Conservation (phyloP, 2,113 vertebrate species). For the Ceyx margarethae region DNA sequence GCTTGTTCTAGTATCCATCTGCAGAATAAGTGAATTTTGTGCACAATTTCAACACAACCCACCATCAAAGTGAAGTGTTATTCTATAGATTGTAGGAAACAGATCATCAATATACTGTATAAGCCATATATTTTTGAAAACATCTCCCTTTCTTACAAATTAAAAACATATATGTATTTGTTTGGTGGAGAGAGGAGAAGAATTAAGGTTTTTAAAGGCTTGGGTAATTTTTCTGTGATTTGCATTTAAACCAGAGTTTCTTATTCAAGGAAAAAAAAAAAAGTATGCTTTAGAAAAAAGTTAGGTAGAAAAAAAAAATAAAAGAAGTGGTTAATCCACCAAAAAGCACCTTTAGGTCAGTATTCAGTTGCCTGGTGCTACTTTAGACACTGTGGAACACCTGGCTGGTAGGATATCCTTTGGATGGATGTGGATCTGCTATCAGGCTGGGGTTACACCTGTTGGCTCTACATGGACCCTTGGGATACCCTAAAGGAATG, state of each 20-base stretch:
- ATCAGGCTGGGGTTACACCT: not conserved
- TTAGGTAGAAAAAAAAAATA: not conserved
- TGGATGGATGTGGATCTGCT: not conserved
- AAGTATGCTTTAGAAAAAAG: not conserved
- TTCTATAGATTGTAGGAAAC: not conserved
- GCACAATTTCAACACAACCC: not conserved
- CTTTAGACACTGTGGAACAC: not conserved
- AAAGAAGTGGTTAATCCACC: not conserved
- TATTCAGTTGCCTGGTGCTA: fast-evolving
- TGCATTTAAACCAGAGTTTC: not conserved
- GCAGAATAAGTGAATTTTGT: not conserved
- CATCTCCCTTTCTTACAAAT: not conserved
- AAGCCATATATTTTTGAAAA: not conserved
- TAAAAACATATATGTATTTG: not conserved
- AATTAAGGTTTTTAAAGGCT: not conserved
- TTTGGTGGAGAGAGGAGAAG: not conserved
- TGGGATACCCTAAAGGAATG: not conserved
- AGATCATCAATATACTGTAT: not conserved
- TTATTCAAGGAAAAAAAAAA: not conserved
- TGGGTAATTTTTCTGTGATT: not conserved
- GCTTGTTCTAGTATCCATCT: not conserved
- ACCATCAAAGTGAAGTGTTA: not conserved
- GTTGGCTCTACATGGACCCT: not conserved
- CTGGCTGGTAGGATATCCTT: not conserved
- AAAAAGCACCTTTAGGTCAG: not conserved